These are phyloP conservation scores for Ptiloglossa arizonensis DNA, from an alignment of 1,140 invertebrate genomes.

Conservation along the genomic window DNA sequence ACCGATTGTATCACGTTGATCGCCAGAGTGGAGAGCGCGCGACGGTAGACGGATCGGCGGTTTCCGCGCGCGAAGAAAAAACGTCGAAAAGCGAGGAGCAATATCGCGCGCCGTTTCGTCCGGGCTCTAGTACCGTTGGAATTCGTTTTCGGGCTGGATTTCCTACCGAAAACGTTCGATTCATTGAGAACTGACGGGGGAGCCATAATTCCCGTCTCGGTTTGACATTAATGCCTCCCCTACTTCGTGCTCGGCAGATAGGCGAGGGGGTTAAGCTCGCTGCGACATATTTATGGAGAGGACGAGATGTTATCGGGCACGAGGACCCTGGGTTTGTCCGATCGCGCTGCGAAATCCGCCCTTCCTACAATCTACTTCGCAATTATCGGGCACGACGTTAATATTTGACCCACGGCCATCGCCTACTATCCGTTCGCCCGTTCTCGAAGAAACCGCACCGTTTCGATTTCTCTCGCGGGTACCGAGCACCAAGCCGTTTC, in stretches of 20 bases:
- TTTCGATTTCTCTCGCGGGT: neutral
- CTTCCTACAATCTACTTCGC: slow-evolving; percentile 80
- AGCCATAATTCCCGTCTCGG: slow-evolving; percentile 81
- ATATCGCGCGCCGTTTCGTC: slow-evolving; percentile 55
- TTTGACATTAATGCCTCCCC: slow-evolving; percentile 82
- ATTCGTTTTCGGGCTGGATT: slow-evolving; percentile 72
- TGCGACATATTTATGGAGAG: slow-evolving; percentile 82
- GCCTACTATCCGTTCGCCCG: slow-evolving; percentile 50
- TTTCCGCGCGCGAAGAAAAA: slow-evolving; percentile 16
- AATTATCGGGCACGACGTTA: slow-evolving; percentile 81
- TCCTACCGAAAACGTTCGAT: slow-evolving; percentile 80
- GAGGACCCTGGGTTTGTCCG: slow-evolving; percentile 69
- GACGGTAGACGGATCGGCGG: neutral
- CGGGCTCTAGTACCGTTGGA: slow-evolving; percentile 63
- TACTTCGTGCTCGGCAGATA: slow-evolving; percentile 75
- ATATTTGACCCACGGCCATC: slow-evolving; percentile 79
- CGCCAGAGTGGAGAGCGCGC: neutral
- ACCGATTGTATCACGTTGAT: neutral
- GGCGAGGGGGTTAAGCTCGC: slow-evolving; percentile 80
- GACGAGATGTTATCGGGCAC: slow-evolving; percentile 80
- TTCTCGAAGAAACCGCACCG: slow-evolving; percentile 47
- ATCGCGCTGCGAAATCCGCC: slow-evolving; percentile 66
- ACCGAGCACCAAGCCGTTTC: neutral
- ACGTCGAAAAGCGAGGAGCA: slow-evolving; percentile 10
- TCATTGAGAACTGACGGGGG: slow-evolving; percentile 82